A percentile compares a stretch with the other conserved stretches of the same genome.
These are phyloP conservation scores for Arvicanthis niloticus DNA, from an alignment of 2,113 vertebrate genomes.

Conservation along the genomic window DNA sequence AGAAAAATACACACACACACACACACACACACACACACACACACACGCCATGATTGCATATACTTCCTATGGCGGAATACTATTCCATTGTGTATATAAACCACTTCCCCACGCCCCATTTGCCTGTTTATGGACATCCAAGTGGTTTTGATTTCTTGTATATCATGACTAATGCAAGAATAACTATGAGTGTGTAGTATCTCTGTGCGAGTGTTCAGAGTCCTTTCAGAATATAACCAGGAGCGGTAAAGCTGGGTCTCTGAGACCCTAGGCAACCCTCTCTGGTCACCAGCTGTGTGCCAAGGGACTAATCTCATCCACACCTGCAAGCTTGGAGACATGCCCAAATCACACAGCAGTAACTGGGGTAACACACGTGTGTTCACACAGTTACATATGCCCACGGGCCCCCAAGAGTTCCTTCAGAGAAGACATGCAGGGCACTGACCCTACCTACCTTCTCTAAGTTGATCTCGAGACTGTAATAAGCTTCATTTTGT, in stretches of 20 bases:
- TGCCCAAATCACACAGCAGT: rapidly evolving
- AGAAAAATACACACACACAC: background rate
- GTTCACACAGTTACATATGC: background rate
- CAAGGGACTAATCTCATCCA: too few relatives aligned
- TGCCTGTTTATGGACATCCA: background rate
- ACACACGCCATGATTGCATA: too few relatives aligned
- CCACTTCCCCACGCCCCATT: too few relatives aligned
- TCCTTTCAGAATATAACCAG: background rate
- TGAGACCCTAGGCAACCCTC: constrained; percentile 59
- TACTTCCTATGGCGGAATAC: background rate
- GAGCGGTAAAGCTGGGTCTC: constrained; percentile 23
- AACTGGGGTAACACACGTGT: rapidly evolving
- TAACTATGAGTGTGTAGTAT: background rate
- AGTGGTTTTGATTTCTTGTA: background rate
- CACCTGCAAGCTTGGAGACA: rapidly evolving
- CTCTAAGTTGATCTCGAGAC: constrained; percentile 35
- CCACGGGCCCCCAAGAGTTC: background rate
- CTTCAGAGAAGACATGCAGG: rapidly evolving
- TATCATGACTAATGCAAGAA: constrained; percentile 27
- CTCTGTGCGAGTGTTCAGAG: constrained; percentile 11
- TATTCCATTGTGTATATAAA: background rate
- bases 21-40: too few relatives aligned
- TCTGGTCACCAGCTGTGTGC: rapidly evolving
- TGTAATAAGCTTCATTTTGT: constrained; percentile 57
- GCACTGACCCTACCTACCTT: background rate